These are phyloP conservation scores for Anguilla marmorata DNA, from an alignment of 2,797 vertebrate genomes.

Conservation along the genomic window DNA sequence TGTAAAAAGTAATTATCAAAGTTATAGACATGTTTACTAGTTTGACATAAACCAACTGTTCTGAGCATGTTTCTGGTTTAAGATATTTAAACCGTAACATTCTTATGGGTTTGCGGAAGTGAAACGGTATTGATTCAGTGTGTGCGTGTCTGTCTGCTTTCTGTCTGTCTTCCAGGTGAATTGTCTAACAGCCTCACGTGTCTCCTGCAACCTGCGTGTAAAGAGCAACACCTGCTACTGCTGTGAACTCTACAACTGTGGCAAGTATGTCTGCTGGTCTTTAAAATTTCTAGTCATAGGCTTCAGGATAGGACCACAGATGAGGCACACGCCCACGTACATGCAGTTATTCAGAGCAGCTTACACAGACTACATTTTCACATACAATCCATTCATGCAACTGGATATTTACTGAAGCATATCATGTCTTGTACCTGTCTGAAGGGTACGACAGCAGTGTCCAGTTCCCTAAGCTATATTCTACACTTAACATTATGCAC, in stretches of 20 bases:
- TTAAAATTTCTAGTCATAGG: neutral
- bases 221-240: constrained; percentile 98
- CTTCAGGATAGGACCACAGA: too few relatives aligned
- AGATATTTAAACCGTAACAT: neutral
- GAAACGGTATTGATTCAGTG: neutral
- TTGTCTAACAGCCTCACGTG: constrained; percentile 80
- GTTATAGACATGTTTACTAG: neutral
- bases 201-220: constrained; percentile 85
- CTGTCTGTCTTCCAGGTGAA: constrained; percentile 72
- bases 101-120: neutral
- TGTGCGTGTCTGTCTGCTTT: neutral
- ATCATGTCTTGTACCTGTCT: too few relatives aligned
- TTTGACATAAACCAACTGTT: neutral
- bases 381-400: too few relatives aligned
- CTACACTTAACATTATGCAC: neutral
- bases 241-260: constrained; percentile 97
- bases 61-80: neutral
- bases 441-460: too few relatives aligned
- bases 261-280: constrained; percentile 76
- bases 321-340: too few relatives aligned
- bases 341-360: too few relatives aligned
- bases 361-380: too few relatives aligned
- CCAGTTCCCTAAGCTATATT: too few relatives aligned
- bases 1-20: too few relatives aligned
- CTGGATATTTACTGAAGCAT: too few relatives aligned